Conservation (phyloP, 2,888 invertebrate species). For the Noctua pronuba region DNA sequence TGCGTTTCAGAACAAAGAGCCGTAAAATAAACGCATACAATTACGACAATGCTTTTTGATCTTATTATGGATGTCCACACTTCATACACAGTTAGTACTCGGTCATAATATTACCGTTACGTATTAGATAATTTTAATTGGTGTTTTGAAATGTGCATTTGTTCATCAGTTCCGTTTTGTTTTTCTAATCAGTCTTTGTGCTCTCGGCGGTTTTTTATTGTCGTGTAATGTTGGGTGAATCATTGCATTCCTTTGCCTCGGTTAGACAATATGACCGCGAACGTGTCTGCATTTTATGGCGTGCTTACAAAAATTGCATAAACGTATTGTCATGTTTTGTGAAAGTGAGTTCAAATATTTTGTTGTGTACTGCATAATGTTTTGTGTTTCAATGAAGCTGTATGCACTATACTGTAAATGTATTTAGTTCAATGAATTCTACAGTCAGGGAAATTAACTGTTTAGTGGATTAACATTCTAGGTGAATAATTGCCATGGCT, state of each 20-base stretch:
- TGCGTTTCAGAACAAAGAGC: conserved; percentile 78
- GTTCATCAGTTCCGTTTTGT: conserved; percentile 50
- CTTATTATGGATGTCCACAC: conserved; percentile 74
- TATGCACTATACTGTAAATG: not conserved
- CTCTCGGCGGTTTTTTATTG: conserved; percentile 50
- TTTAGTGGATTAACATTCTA: not conserved
- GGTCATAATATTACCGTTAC: conserved; percentile 55
- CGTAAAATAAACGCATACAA: conserved; percentile 76
- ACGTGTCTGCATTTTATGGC: conserved; percentile 47
- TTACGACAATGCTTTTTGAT: conserved; percentile 75
- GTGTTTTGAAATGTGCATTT: conserved; percentile 51
- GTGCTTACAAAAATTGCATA: conserved; percentile 60
- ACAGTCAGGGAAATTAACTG: not conserved
- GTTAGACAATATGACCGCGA: conserved; percentile 63
- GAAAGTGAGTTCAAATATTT: conserved; percentile 45
- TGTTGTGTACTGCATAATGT: not conserved
- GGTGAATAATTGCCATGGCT: not conserved
- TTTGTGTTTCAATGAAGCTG: not conserved
- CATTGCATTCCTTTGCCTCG: conserved; percentile 59
- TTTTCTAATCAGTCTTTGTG: conserved; percentile 51
- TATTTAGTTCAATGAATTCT: conserved; percentile 9
- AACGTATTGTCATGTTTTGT: conserved; percentile 54
- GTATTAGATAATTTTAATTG: conserved; percentile 64
- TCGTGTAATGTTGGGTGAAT: conserved; percentile 55
- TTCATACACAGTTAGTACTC: conserved; percentile 66